A percentile compares a stretch with the other conserved stretches of the same genome.
These are phyloP conservation scores for Danio kyathit DNA, from an alignment of 2,797 vertebrate genomes.

Conservation along the genomic window DNA sequence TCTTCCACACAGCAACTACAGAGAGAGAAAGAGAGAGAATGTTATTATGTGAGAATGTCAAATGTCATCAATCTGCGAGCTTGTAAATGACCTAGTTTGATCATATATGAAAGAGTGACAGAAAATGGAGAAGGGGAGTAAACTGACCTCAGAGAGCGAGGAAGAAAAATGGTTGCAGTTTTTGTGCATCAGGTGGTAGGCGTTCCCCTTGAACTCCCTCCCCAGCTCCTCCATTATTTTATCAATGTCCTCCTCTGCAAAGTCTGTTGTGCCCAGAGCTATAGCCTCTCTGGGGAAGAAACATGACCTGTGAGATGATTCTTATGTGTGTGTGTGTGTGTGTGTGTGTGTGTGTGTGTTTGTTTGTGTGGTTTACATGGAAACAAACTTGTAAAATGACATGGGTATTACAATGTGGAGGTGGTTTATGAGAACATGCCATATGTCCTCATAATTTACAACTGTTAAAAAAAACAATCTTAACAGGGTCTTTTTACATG, in stretches of 20 bases:
- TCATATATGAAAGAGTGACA: neutral
- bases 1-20: slow-evolving; percentile 89
- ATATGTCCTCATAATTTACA: too few species aligned
- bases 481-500: too few species aligned
- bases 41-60: neutral
- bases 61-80: neutral
- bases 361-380: neutral
- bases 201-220: slow-evolving; percentile 90
- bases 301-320: neutral
- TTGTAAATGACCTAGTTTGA: neutral
- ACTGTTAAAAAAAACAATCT: too few species aligned
- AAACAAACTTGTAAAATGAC: too few species aligned
- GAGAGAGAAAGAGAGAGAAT: slow-evolving; percentile 29
- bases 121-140: neutral
- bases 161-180: slow-evolving; percentile 94
- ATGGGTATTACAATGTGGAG: too few species aligned
- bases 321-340: neutral
- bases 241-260: slow-evolving; percentile 91
- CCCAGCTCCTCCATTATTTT: slow-evolving; percentile 94
- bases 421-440: too few species aligned
- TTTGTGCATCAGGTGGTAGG: slow-evolving; percentile 92
- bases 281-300: slow-evolving; percentile 85
- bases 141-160: slow-evolving; percentile 86
- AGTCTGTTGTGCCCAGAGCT: slow-evolving; percentile 92
- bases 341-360: neutral